Evolutionary conservation across 2,113 vertebrate genomes (phyloP).

Genomic region (Thalassoma bifasciatum): DNA sequence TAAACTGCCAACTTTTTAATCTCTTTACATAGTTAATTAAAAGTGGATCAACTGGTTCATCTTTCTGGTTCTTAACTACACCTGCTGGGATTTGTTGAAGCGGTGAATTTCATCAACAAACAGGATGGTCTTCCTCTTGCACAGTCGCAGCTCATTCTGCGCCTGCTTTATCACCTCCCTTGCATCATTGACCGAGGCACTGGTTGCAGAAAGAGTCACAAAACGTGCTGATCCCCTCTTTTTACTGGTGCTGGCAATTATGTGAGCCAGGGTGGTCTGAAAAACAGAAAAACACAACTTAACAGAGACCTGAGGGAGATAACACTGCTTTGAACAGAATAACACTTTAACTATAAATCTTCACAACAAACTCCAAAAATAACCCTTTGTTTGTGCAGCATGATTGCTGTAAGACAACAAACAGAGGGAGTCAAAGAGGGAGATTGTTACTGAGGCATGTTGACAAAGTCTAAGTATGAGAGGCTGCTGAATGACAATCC

Average conservation of each 20-base stretch:
- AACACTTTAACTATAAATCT: conserved; percentile 16
- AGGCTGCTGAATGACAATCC: conserved; percentile 9
- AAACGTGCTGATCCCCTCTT: conserved; percentile 89
- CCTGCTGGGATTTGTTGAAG: conserved; percentile 99
- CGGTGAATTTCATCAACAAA: conserved; percentile 99
- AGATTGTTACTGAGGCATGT: conserved; percentile 44
- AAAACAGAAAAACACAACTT: conserved; percentile 43
- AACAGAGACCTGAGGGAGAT: conserved; percentile 4
- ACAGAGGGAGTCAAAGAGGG: conserved; percentile 17
- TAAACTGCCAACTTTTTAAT: too few relatives aligned
- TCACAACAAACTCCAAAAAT: conserved; percentile 30
- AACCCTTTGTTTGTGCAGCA: conserved; percentile 21
- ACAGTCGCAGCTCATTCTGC: conserved; percentile 94
- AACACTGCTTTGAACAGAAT: too few relatives aligned
- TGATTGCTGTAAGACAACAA: conserved; percentile 3
- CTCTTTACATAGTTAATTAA: too few relatives aligned
- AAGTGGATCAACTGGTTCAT: background rate
- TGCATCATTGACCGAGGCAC: conserved; percentile 89
- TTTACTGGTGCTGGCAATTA: conserved; percentile 91
- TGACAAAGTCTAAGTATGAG: conserved; percentile 40
- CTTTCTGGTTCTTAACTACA: conserved; percentile 57
- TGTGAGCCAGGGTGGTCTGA: conserved; percentile 96
- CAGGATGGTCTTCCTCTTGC: conserved; percentile 95
- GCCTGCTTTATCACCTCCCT: conserved; percentile 96
- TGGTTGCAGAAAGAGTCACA: conserved; percentile 93